phyloP scores from a whole-genome alignment of 2,888 invertebrate species.

The Nipponacmea schrenckii region DNA sequence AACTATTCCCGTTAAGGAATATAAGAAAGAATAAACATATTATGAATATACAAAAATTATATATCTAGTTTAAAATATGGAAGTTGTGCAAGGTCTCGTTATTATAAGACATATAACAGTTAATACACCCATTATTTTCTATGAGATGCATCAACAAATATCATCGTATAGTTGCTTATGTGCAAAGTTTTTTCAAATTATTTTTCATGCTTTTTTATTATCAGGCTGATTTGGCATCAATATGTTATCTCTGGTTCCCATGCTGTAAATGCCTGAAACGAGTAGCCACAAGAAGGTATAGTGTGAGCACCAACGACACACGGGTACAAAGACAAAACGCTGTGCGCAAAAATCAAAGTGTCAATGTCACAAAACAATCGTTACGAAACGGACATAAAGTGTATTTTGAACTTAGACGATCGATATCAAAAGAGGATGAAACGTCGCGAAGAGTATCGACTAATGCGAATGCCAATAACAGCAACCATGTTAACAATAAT shows the following conservation, averaged over 20 bases:
- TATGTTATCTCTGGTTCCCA: slow-evolving; percentile 55
- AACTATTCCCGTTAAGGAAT: too few relatives aligned
- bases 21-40: slow-evolving; percentile 10
- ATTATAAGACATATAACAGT: not conserved
- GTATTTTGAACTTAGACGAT: slow-evolving; percentile 18
- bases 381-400: slow-evolving; percentile 19
- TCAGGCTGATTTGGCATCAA: slow-evolving; percentile 51
- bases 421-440: slow-evolving; percentile 19
- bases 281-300: slow-evolving; percentile 45
- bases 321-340: slow-evolving; percentile 45
- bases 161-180: too few relatives aligned
- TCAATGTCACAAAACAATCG: slow-evolving; percentile 7
- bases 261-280: slow-evolving; percentile 55
- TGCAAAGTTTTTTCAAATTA: too few relatives aligned
- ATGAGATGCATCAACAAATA: too few relatives aligned
- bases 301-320: slow-evolving; percentile 51
- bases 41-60: too few relatives aligned
- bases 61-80: too few relatives aligned
- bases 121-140: not conserved
- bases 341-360: slow-evolving; percentile 15
- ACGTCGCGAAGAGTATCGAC: too few relatives aligned
- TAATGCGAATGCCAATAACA: too few relatives aligned
- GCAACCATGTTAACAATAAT: too few relatives aligned
- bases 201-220: slow-evolving; percentile 1
- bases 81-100: not conserved